These are phyloP conservation scores for Phengaris arion DNA, from an alignment of 2,888 invertebrate genomes.

Conservation along the genomic window DNA sequence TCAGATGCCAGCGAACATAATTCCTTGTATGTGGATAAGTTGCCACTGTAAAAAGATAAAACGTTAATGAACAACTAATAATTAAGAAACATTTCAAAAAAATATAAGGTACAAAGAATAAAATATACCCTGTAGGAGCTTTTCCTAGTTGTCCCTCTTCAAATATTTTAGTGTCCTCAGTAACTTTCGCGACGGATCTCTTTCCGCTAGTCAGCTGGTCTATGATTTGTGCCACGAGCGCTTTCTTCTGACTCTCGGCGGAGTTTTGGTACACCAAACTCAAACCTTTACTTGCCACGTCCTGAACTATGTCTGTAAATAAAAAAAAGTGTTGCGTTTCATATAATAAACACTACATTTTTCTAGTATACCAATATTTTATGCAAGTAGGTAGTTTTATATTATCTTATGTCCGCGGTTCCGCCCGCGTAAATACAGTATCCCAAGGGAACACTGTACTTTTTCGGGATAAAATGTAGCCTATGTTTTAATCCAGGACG, in stretches of 20 bases:
- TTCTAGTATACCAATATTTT: no score
- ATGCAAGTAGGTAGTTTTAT: no score
- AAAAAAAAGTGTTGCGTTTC: no score
- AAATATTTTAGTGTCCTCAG: slow-evolving; percentile 90
- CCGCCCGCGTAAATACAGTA: no score
- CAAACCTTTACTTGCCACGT: slow-evolving; percentile 94
- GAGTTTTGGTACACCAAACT: slow-evolving; percentile 92
- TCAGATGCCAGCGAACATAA: slow-evolving; percentile 95
- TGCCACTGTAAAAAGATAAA: slow-evolving; percentile 81
- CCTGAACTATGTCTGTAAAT: slow-evolving; percentile 91
- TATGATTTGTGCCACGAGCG: slow-evolving; percentile 87
- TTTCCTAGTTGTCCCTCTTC: slow-evolving; percentile 92
- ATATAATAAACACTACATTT: no score
- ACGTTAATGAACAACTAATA: background rate
- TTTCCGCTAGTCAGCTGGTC: slow-evolving; percentile 91
- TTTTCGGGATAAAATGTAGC: no score
- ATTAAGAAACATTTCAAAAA: background rate
- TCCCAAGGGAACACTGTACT: no score
- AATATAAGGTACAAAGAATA: no score
- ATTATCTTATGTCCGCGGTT: no score
- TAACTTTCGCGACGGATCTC: slow-evolving; percentile 85
- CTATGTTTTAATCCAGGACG: no score
- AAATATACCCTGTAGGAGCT: slow-evolving; percentile 88
- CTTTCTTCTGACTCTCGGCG: slow-evolving; percentile 83
- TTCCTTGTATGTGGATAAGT: slow-evolving; percentile 95